Percentiles rank a stretch among this genome's conserved stretches.
Evolutionary conservation across 2,888 invertebrate genomes (phyloP).

Genomic region (Cremastinae sp.): DNA sequence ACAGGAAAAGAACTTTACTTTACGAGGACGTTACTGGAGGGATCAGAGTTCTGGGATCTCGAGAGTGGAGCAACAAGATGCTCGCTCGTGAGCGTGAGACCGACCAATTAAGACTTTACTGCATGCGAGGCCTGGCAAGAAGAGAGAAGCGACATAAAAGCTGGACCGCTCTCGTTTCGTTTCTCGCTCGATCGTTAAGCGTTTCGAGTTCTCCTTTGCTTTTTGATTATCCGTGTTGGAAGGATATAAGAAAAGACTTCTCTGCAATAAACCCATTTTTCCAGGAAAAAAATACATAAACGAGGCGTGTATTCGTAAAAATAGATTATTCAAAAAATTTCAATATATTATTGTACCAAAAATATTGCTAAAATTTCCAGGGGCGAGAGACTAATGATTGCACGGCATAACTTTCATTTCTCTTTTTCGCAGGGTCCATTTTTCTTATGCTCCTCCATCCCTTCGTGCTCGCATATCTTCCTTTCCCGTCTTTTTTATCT

Average conservation of each 20-base stretch:
- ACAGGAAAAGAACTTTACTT: conserved; percentile 22
- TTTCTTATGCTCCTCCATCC: conserved; percentile 25
- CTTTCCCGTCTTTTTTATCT: conserved; percentile 41
- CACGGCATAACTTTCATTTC: conserved; percentile 37
- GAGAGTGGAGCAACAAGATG: conserved; percentile 35
- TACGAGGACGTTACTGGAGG: conserved; percentile 31
- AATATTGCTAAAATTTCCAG: not conserved
- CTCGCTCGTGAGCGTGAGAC: conserved; percentile 57
- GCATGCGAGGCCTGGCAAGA: conserved; percentile 53
- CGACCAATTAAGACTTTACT: conserved; percentile 69
- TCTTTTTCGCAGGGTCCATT: conserved; percentile 38
- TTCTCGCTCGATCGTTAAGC: conserved; percentile 64
- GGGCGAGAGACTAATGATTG: conserved; percentile 28
- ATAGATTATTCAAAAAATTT: conserved; percentile 21
- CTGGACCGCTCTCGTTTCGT: conserved; percentile 59
- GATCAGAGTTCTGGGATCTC: conserved; percentile 21
- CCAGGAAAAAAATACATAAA: conserved; percentile 44
- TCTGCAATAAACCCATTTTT: conserved; percentile 43
- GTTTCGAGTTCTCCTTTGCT: conserved; percentile 37
- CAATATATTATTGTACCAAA: not conserved
- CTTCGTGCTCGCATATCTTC: conserved; percentile 5
- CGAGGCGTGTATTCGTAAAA: conserved; percentile 4
- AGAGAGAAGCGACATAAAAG: conserved; percentile 61
- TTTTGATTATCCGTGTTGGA: conserved; percentile 53
- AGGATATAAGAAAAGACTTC: conserved; percentile 49